phyloP scores from a whole-genome alignment of 2,797 vertebrate genomes.

The Ambastaia sidthimunki region DNA sequence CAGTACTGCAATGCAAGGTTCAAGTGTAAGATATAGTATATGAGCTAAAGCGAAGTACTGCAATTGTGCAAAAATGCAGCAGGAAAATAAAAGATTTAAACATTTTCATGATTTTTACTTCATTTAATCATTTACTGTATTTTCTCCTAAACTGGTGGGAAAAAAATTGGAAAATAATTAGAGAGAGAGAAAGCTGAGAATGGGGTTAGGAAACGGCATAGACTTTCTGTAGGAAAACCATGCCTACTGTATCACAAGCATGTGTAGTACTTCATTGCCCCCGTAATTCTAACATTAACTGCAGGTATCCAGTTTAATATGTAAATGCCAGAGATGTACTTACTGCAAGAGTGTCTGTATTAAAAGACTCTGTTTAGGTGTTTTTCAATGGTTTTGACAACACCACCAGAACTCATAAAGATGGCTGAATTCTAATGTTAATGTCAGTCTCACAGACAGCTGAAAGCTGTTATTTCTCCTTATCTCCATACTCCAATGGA shows the following conservation, averaged over 20 bases:
- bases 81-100: too few species aligned
- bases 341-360: constrained; percentile 3
- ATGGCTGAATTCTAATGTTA: constrained; percentile 38
- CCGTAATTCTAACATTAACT: neutral
- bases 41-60: too few species aligned
- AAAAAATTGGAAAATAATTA: too few species aligned
- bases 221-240: neutral
- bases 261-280: neutral
- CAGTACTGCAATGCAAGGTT: neutral
- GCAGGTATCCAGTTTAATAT: neutral
- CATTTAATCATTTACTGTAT: too few species aligned
- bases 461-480: constrained; percentile 42
- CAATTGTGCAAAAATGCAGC: too few species aligned
- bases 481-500: constrained; percentile 45
- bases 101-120: too few species aligned
- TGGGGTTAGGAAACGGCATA: neutral
- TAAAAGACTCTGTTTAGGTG: constrained; percentile 14
- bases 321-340: constrained; percentile 6
- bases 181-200: neutral
- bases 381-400: constrained; percentile 40
- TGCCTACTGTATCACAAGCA: neutral
- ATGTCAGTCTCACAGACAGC: constrained; percentile 42
- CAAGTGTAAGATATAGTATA: neutral
- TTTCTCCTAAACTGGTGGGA: too few species aligned
- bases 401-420: constrained; percentile 21